Evolutionary conservation across 2,797 vertebrate genomes (phyloP).

Genomic region (Amphiprion clarkii): DNA sequence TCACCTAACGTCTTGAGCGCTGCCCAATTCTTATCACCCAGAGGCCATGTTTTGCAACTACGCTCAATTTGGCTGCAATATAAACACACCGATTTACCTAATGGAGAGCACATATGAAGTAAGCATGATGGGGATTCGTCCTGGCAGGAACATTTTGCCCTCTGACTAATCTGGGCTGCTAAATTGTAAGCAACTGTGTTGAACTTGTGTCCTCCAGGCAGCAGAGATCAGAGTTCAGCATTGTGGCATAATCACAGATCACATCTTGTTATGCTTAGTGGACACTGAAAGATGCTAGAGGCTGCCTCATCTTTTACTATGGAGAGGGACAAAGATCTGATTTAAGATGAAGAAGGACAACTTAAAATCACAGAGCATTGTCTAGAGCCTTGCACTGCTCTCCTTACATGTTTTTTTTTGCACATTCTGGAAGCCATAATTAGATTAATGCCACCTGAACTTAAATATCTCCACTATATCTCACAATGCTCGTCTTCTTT

Average conservation of each 20-base stretch:
- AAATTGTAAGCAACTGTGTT: conserved; percentile 65
- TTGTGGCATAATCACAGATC: conserved; percentile 74
- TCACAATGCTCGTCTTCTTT: conserved; percentile 1
- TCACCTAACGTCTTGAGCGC: conserved; percentile 11
- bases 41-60: conserved; percentile 36
- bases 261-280: conserved; percentile 74
- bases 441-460: conserved; percentile 16
- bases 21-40: conserved; percentile 17
- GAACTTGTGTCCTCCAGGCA: conserved; percentile 80
- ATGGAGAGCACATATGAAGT: conserved; percentile 50
- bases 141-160: conserved; percentile 70
- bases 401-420: neutral
- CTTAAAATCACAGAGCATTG: conserved; percentile 7
- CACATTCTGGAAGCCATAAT: neutral
- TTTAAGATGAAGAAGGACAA: conserved; percentile 22
- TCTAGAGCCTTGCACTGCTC: conserved; percentile 8
- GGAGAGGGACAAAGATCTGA: conserved; percentile 31
- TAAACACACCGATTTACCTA: conserved; percentile 64
- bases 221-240: conserved; percentile 81
- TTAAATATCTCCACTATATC: neutral
- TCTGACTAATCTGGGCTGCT: conserved; percentile 59
- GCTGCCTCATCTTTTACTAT: conserved; percentile 45
- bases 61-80: conserved; percentile 60
- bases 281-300: conserved; percentile 63
- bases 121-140: conserved; percentile 66